A percentile compares a stretch with the other conserved stretches of the same genome.
These are phyloP conservation scores for Porites lutea DNA, from an alignment of 64 coral and sea anemone species.

Conservation along the genomic window DNA sequence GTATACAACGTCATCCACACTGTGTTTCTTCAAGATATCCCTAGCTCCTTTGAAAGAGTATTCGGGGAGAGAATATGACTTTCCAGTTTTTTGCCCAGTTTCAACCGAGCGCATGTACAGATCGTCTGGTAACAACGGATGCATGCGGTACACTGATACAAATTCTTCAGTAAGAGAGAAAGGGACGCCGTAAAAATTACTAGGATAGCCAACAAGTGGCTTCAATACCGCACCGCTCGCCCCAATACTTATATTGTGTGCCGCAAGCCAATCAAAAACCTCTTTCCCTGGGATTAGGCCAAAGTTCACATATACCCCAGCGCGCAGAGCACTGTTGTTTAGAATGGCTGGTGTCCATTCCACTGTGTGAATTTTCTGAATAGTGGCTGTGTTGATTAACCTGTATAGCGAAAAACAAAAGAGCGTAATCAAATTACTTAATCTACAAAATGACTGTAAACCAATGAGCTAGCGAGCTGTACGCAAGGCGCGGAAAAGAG, in stretches of 20 bases:
- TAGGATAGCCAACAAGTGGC: slow-evolving; percentile 65
- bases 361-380: slow-evolving; percentile 84
- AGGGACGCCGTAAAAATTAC: slow-evolving; percentile 55
- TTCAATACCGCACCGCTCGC: slow-evolving; percentile 9
- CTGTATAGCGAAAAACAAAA: not conserved
- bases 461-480: not conserved
- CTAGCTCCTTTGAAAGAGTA: slow-evolving; percentile 75
- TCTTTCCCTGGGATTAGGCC: slow-evolving; percentile 71
- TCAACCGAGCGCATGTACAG: slow-evolving; percentile 39
- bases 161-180: slow-evolving; percentile 88
- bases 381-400: slow-evolving; percentile 74
- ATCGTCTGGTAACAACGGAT: slow-evolving; percentile 77
- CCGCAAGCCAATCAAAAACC: slow-evolving; percentile 57
- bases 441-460: not conserved
- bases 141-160: slow-evolving; percentile 86
- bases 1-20: slow-evolving; percentile 68
- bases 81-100: slow-evolving; percentile 26
- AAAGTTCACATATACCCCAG: slow-evolving; percentile 72
- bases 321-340: slow-evolving; percentile 73
- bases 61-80: slow-evolving; percentile 32
- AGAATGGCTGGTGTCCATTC: slow-evolving; percentile 88
- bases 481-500: too few species aligned
- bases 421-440: not conserved
- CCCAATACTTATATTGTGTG: slow-evolving; percentile 57
- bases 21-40: slow-evolving; percentile 32